Evolutionary conservation across 2,113 vertebrate species (phyloP), one percentile per base, ranked within the genome.

Genomic region (Hirundichthys speculiger): DNA sequence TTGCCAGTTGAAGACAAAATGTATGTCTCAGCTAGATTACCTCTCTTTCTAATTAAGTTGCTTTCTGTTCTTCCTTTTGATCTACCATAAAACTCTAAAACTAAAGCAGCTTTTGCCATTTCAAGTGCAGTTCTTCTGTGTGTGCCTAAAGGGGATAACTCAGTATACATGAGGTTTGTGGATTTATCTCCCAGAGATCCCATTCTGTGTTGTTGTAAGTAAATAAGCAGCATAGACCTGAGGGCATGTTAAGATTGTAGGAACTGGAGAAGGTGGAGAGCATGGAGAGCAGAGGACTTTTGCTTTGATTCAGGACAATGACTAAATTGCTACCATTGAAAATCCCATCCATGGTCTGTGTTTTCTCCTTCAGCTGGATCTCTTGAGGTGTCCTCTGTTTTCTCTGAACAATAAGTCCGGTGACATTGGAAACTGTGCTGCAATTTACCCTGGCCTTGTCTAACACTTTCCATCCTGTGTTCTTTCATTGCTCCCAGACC

Each of bases 161-260:
- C 46, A 52, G 62, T 34, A 41, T 68, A 61, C 66, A 75, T 30
- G 24, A 75, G 59, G 69, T 64, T 68, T 56, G 60, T 69, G 80
- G 60, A 79, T 69, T 73, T 78, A 43, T 73, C 15, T 78, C 63
- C 74, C 59, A 30, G 40, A 68, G 58, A 72, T 54, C 24, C 30
- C 65, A 39, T 54, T 45, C 55, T 60, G 64, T 60, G 73, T 75
- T 84, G 70, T 69, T 63, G 70, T 61, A 61, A 82, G 80, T 85
- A 89, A 89, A 87, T 87, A 88, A 87, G 51, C 73, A 77, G 52
- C 19, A 3, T 55, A 69, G 86, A 83, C 84, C 73, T 16, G 34
- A 66, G 81, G 88, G 58, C 61, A 16, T 53, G 45, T 76, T 47
- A 62, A 82, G 71, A 83, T 78, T 85, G 73, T 22, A 56, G 57